Conservation (phyloP, 2,888 invertebrate genomes). For the Eristalinus sepulchralis region DNA sequence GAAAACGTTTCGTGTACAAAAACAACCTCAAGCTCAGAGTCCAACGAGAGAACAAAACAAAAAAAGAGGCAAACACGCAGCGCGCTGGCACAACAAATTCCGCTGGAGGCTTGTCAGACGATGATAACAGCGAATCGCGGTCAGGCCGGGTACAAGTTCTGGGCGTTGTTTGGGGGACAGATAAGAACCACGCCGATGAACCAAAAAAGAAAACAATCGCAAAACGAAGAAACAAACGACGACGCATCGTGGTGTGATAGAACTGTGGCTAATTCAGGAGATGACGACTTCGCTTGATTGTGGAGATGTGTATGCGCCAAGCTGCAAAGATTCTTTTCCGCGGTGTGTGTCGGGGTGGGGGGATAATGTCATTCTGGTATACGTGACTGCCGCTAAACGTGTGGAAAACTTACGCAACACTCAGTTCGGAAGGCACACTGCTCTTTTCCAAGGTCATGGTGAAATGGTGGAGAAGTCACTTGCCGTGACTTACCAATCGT, state of each 20-base stretch:
- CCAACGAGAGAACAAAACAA: neutral
- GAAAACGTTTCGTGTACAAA: neutral
- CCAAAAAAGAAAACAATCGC: neutral
- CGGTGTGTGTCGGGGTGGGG: neutral
- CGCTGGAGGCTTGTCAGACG: conserved; percentile 40
- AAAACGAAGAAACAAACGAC: neutral
- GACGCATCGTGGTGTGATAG: conserved; percentile 2
- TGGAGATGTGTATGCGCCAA: neutral
- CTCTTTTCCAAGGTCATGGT: conserved; percentile 26
- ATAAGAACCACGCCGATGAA: conserved; percentile 12
- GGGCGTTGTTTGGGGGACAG: conserved; percentile 19
- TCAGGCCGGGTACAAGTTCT: conserved; percentile 3
- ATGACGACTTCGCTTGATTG: conserved; percentile 14
- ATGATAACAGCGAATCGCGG: conserved; percentile 19
- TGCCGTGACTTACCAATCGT: neutral
- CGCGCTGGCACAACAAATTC: neutral
- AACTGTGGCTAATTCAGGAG: conserved; percentile 17
- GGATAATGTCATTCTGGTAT: conserved; percentile 6
- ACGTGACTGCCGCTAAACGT: conserved; percentile 31
- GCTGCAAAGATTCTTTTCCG: neutral
- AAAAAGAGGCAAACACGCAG: neutral
- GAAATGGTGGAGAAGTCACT: neutral
- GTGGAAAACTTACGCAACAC: conserved; percentile 16
- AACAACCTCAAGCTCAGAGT: conserved; percentile 14
- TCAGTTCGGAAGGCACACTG: neutral